These are phyloP conservation scores for Dendrolimus houi DNA, from an alignment of 2,888 invertebrate species.

Conservation along the genomic window DNA sequence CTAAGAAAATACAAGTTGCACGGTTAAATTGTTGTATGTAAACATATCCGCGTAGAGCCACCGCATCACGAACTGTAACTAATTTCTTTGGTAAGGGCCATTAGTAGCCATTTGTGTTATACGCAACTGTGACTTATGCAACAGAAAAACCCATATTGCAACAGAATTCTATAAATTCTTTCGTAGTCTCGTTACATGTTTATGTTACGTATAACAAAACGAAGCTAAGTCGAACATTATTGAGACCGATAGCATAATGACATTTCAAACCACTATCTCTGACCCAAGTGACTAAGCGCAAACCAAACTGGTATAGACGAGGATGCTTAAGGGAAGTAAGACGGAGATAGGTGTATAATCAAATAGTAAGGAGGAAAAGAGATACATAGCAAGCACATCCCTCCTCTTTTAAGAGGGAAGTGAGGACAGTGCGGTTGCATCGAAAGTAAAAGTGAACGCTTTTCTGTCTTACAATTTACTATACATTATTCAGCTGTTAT, in stretches of 20 bases:
- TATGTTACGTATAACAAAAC: constrained; percentile 21
- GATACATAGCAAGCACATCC: constrained; percentile 26
- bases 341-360: constrained; percentile 25
- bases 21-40: constrained; percentile 1
- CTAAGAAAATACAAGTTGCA: not conserved
- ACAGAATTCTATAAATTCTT: constrained; percentile 25
- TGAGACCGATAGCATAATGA: constrained; percentile 44
- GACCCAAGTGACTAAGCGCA: constrained; percentile 60
- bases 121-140: constrained; percentile 18
- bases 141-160: constrained; percentile 26
- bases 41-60: constrained; percentile 3
- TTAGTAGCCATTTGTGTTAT: constrained; percentile 7
- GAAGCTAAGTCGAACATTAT: constrained; percentile 19
- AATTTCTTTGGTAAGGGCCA: constrained; percentile 13
- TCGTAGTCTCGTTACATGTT: constrained; percentile 21
- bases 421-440: constrained; percentile 43
- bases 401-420: constrained; percentile 48
- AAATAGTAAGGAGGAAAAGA: constrained; percentile 24
- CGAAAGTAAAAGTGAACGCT: constrained; percentile 66
- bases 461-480: constrained; percentile 40
- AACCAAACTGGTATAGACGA: constrained; percentile 50
- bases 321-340: constrained; percentile 37
- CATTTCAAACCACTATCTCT: constrained; percentile 56
- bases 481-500: constrained; percentile 18
- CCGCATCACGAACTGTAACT: not conserved